Evolutionary conservation across 2,888 invertebrate genomes (phyloP).

Genomic region (Trisateles emortualis): DNA sequence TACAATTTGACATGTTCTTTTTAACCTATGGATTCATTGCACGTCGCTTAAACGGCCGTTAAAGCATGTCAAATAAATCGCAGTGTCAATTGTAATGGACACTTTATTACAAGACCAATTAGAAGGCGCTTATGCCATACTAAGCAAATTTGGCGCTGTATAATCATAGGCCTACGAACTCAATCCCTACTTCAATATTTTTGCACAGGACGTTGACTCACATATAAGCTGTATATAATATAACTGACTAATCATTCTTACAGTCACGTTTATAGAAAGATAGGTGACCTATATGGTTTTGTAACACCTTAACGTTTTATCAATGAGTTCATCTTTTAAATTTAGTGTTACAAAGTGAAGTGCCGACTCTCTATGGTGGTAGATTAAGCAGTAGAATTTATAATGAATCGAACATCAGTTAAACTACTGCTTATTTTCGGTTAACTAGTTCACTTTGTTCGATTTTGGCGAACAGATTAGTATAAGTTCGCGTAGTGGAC

Average conservation of each 20-base stretch:
- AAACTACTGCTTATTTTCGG: no score
- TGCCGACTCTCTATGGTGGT: constrained; percentile 3
- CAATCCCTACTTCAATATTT: constrained; percentile 1
- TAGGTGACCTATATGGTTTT: constrained; percentile 2
- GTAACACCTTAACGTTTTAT: constrained; percentile 3
- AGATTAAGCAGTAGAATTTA: neutral
- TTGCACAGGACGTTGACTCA: constrained; percentile 6
- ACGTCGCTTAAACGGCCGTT: constrained; percentile 25
- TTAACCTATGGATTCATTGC: constrained; percentile 17
- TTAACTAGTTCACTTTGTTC: no score
- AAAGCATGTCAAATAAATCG: constrained; percentile 13
- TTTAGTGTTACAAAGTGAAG: constrained; percentile 6
- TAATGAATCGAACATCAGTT: no score
- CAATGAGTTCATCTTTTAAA: constrained; percentile 7
- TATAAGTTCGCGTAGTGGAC: no score
- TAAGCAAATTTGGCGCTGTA: neutral
- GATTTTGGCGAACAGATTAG: no score
- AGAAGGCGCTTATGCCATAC: neutral
- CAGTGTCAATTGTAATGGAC: neutral
- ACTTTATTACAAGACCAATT: constrained; percentile 1
- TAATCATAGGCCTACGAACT: constrained; percentile 9
- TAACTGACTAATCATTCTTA: constrained; percentile 5
- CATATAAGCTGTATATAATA: neutral
- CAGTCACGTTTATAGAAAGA: constrained; percentile 14
- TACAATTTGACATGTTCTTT: constrained; percentile 27